Conservation (phyloP, 1,140 invertebrate genomes). For the Euschistus heros region DNA sequence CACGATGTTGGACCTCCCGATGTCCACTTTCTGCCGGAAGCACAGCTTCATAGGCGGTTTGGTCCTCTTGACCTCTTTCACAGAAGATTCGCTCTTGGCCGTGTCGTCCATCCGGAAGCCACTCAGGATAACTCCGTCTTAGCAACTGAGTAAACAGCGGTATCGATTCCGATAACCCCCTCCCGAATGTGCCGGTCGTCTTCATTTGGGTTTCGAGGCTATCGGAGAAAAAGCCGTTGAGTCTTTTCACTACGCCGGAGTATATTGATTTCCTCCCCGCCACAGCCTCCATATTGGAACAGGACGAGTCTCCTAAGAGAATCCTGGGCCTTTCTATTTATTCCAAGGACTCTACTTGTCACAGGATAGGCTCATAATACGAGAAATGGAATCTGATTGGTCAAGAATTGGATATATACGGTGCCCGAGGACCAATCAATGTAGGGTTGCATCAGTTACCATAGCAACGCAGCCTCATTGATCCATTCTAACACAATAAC, state of each 20-base stretch:
- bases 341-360: too few relatives aligned
- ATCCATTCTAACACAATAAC: constrained; percentile 9
- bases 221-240: neutral
- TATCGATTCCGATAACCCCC: constrained; percentile 11
- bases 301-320: too few relatives aligned
- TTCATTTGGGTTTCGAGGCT: neutral
- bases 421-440: constrained; percentile 15
- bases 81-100: neutral
- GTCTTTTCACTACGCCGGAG: neutral
- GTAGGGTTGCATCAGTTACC: constrained; percentile 13
- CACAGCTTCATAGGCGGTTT: constrained; percentile 28
- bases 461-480: constrained; percentile 19
- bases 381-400: constrained; percentile 2
- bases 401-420: neutral
- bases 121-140: neutral
- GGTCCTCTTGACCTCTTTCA: neutral
- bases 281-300: constrained; percentile 4
- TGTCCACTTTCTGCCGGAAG: constrained; percentile 25
- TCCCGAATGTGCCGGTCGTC: neutral
- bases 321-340: too few relatives aligned
- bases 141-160: constrained; percentile 20
- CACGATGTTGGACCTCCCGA: constrained; percentile 27
- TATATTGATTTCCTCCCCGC: constrained; percentile 5
- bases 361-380: neutral
- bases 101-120: neutral